phyloP scores from a whole-genome alignment of 1,140 invertebrate species.

The Contarinia nasturtii region DNA sequence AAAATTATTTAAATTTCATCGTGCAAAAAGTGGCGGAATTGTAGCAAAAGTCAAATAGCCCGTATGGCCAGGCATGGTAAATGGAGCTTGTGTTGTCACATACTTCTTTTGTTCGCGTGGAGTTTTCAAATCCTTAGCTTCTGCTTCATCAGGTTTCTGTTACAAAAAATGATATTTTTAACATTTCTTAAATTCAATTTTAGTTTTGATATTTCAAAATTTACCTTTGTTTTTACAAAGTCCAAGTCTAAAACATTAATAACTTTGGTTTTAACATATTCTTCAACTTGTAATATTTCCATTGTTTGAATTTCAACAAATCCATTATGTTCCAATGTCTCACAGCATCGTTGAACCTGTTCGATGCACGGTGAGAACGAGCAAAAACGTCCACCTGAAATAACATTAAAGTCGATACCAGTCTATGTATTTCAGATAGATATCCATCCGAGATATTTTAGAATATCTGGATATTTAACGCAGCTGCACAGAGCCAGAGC shows the following conservation, averaged over 20 bases:
- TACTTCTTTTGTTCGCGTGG: constrained; percentile 32
- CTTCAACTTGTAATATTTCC: constrained; percentile 72
- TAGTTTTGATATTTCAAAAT: constrained; percentile 1
- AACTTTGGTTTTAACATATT: constrained; percentile 52
- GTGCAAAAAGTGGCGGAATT: constrained; percentile 34
- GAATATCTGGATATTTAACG: no score
- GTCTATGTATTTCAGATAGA: no score
- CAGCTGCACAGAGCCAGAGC: no score
- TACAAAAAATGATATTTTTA: constrained; percentile 7
- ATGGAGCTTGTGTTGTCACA: constrained; percentile 44
- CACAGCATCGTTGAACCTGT: constrained; percentile 80
- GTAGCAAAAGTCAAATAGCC: constrained; percentile 88
- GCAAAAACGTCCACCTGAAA: constrained; percentile 74
- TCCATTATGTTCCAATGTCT: constrained; percentile 41
- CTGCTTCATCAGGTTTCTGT: constrained; percentile 20
- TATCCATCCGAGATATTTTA: no score
- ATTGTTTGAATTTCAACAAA: constrained; percentile 72
- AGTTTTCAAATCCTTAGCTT: constrained; percentile 25
- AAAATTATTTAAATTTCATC: neutral
- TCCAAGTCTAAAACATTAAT: constrained; percentile 48
- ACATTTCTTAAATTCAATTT: constrained; percentile 6
- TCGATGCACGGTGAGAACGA: constrained; percentile 97
- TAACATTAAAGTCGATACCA: no score
- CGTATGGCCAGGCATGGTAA: constrained; percentile 70
- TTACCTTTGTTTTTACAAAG: constrained; percentile 37